These are phyloP conservation scores for Heliothis peltigera DNA, from an alignment of 2,888 invertebrate genomes.

Conservation along the genomic window DNA sequence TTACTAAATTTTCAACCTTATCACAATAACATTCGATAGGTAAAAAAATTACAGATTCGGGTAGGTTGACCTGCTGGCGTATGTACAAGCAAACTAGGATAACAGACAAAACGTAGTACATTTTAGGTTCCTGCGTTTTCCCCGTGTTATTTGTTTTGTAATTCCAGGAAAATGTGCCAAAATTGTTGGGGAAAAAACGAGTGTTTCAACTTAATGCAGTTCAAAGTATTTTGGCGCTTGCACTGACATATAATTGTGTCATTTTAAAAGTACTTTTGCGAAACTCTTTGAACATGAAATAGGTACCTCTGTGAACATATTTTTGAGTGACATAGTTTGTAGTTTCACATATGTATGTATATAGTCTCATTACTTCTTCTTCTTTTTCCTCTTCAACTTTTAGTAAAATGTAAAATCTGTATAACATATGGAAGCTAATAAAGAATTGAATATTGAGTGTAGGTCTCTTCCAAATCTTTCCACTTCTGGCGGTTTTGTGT, in stretches of 20 bases:
- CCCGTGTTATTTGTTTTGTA: not conserved
- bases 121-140: not conserved
- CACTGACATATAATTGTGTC: not conserved
- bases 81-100: not conserved
- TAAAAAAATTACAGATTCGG: no score
- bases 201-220: not conserved
- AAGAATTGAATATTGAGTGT: no score
- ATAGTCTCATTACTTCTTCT: no score
- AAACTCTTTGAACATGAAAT: not conserved
- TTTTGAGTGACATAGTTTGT: not conserved
- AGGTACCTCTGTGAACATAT: not conserved
- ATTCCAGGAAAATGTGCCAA: not conserved
- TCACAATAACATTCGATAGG: no score
- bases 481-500: no score
- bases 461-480: no score
- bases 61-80: no score
- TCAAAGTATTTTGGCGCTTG: conserved; percentile 1
- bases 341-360: not conserved
- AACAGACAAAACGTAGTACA: not conserved
- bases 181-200: not conserved
- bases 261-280: not conserved
- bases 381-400: no score
- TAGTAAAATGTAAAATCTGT: no score
- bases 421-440: no score
- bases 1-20: no score